Evolutionary conservation across 2,797 vertebrate genomes (phyloP), one percentile per base, ranked within the genome.

Genomic region (Danio jaintianensis): DNA sequence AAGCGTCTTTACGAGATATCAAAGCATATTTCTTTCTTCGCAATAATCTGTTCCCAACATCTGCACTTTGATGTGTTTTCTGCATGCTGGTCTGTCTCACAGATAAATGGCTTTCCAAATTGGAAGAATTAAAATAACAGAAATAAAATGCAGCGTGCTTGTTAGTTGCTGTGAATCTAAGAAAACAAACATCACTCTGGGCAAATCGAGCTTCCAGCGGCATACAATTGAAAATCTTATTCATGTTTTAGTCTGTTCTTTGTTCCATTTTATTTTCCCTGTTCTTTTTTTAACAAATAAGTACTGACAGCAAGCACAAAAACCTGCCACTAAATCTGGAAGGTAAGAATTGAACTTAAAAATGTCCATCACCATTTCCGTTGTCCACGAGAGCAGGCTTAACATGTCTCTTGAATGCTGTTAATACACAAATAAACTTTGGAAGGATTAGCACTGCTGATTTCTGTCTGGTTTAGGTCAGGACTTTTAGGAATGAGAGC

Each of bases 81-180:
- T 50, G 42, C 64, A 55, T 82, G 36, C 55, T 70, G 56, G 66
- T 63, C 73, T 79, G 70, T 29, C 20, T 72, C 5, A 47, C 68
- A 52, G 55, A 79, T 22, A 80, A 86, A 8, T 20, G 81, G 38
- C 68, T 82, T 86, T 85, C 18, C 73, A 69, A 86, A 84, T 52
- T 45, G 36, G 15, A 20, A 75, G 59, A 81, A 10, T 36, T 72
- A 7, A 59, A 82, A 70, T 81, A 83, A 85, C 38, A 82, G 77
- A 89, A 83, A 88, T 73, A 81, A 20, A 38, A 42, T 79, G 62
- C 84, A 86, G 87, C 84, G 90, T 89, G 87, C 82, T 87, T 59
- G 61, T 85, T 82, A 53, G 80, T 85, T 63, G 72, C 62, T 79
- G 86, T 88, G 84, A 91, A 86, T 79, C 53, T 83, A 48, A 75